phyloP scores from a whole-genome alignment of 2,888 invertebrate genomes.

The Temnothorax ravouxi region DNA sequence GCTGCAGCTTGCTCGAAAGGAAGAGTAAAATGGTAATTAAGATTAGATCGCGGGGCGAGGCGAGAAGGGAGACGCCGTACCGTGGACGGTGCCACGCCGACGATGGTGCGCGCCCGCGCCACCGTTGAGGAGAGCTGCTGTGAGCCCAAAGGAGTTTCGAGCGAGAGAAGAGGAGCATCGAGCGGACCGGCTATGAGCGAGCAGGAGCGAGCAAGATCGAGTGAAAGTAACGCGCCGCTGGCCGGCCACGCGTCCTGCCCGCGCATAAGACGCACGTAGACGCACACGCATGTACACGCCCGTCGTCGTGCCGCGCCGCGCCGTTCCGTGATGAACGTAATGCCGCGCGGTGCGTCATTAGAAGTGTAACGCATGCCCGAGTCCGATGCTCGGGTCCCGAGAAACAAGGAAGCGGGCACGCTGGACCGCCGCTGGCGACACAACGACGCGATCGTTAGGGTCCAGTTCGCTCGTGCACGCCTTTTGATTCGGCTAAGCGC shows the following conservation, averaged over 20 bases:
- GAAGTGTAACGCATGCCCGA: constrained; percentile 62
- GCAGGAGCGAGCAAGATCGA: constrained; percentile 72
- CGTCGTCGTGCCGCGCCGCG: not conserved
- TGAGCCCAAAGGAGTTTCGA: constrained; percentile 25
- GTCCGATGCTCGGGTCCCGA: not conserved
- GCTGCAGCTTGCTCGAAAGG: constrained; percentile 57
- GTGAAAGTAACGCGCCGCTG: constrained; percentile 81
- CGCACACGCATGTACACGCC: constrained; percentile 9
- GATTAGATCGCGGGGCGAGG: constrained; percentile 58
- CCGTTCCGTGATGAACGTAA: constrained; percentile 14
- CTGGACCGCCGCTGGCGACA: constrained; percentile 18
- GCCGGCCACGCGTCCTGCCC: constrained; percentile 80
- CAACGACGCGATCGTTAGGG: constrained; percentile 12
- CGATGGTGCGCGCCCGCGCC: constrained; percentile 45
- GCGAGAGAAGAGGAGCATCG: constrained; percentile 64
- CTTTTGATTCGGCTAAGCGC: not conserved
- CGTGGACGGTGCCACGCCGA: constrained; percentile 16
- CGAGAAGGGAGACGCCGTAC: constrained; percentile 54
- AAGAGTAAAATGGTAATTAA: constrained; percentile 68
- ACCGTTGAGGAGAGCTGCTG: constrained; percentile 37
- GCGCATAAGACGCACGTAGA: constrained; percentile 54
- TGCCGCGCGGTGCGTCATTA: constrained; percentile 70
- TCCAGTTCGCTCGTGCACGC: not conserved
- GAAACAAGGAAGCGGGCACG: constrained; percentile 14
- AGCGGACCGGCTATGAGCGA: constrained; percentile 55